Evolutionary conservation across 2,888 invertebrate species (phyloP).

Genomic region (Heteromurus nitidus): DNA sequence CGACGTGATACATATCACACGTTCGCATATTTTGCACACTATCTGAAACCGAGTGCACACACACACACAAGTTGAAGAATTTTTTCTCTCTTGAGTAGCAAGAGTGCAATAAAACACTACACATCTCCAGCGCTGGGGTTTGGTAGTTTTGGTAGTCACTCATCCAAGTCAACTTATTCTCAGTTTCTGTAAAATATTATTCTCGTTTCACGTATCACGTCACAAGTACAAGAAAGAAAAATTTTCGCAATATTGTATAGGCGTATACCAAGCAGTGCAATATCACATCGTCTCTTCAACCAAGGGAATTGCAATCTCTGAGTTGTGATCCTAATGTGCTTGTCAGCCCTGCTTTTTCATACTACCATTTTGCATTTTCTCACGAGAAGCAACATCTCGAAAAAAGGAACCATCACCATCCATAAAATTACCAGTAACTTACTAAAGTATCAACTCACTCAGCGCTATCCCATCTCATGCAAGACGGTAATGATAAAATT

Average conservation of each 20-base stretch:
- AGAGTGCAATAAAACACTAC: no score
- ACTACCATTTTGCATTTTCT: slow-evolving; percentile 4
- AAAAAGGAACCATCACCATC: neutral
- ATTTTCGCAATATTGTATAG: no score
- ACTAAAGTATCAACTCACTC: neutral
- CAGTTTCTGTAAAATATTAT: neutral
- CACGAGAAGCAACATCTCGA: no score
- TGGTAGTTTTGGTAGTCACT: neutral
- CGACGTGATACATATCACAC: slow-evolving; percentile 17
- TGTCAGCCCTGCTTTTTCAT: no score
- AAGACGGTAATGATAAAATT: neutral
- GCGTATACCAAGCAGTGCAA: no score
- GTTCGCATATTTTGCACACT: slow-evolving; percentile 5
- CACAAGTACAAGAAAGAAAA: no score
- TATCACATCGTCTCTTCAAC: no score
- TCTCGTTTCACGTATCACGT: no score
- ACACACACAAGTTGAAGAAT: neutral
- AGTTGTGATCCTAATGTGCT: no score
- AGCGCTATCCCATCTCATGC: neutral
- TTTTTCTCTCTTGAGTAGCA: no score
- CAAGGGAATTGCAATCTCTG: no score
- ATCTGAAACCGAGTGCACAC: neutral
- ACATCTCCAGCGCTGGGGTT: neutral
- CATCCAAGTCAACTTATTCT: neutral
- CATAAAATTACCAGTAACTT: neutral